phyloP scores from a whole-genome alignment of 1,140 invertebrate genomes.

The Heterodera carotae region DNA sequence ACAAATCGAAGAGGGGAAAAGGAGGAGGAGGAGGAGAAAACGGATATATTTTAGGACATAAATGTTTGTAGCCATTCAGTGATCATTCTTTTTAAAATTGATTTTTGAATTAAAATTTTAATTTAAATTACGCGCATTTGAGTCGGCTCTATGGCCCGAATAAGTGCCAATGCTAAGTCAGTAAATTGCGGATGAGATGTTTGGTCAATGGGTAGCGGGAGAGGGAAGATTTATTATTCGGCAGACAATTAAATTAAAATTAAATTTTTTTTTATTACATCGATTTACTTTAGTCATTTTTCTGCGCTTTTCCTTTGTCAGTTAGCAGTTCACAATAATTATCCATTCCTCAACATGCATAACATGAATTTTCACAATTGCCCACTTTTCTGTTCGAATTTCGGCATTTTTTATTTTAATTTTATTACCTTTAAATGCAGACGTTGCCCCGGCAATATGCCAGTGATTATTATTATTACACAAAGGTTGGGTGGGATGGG shows the following conservation, averaged over 20 bases:
- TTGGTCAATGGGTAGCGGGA: no score
- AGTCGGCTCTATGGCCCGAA: no score
- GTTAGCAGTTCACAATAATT: neutral
- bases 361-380: neutral
- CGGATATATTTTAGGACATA: neutral
- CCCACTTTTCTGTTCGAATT: neutral
- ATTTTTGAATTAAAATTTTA: no score
- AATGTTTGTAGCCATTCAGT: no score
- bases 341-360: neutral
- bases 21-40: neutral
- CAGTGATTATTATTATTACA: neutral
- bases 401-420: neutral
- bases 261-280: no score
- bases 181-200: no score
- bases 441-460: conserved; percentile 10
- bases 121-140: no score
- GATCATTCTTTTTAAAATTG: no score
- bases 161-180: no score
- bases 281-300: no score
- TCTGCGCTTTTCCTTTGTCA: neutral
- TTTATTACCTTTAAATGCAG: conserved; percentile 7
- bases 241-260: no score
- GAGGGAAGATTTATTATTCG: no score
- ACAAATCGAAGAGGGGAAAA: neutral
- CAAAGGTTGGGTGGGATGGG: neutral